phyloP scores from a whole-genome alignment of 2,888 invertebrate species.

The Panzeria rudis region DNA sequence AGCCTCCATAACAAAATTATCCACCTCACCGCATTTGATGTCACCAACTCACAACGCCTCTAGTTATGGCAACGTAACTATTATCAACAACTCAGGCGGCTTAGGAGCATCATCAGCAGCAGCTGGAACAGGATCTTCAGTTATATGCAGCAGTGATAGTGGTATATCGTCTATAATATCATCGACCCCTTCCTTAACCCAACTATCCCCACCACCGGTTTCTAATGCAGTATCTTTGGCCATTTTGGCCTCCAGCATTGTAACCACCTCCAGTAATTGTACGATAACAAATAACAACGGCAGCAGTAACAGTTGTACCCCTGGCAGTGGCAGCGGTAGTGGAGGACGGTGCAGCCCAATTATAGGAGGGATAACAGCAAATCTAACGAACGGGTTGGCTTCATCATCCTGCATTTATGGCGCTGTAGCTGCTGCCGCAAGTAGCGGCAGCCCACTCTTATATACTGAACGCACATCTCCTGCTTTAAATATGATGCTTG shows the following conservation, averaged over 20 bases:
- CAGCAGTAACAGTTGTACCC: slow-evolving; percentile 73
- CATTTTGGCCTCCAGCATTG: slow-evolving; percentile 65
- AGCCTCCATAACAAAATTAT: slow-evolving; percentile 72
- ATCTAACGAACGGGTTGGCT: slow-evolving; percentile 70
- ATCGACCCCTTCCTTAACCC: slow-evolving; percentile 77
- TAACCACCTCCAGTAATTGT: slow-evolving; percentile 63
- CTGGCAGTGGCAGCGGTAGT: slow-evolving; percentile 72
- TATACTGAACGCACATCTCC: slow-evolving; percentile 78
- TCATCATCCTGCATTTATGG: slow-evolving; percentile 72
- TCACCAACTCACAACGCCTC: slow-evolving; percentile 76
- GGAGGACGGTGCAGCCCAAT: slow-evolving; percentile 74
- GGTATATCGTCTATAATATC: slow-evolving; percentile 79
- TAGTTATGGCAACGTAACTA: slow-evolving; percentile 29
- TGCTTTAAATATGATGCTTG: slow-evolving; percentile 77
- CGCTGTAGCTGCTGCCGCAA: slow-evolving; percentile 62
- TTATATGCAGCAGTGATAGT: slow-evolving; percentile 78
- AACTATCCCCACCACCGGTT: slow-evolving; percentile 79
- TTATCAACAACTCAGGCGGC: slow-evolving; percentile 50
- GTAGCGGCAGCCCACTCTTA: slow-evolving; percentile 60
- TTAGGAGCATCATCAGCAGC: slow-evolving; percentile 33
- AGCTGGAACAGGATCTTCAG: slow-evolving; percentile 60
- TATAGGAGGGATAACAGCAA: slow-evolving; percentile 72
- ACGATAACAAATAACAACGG: slow-evolving; percentile 71
- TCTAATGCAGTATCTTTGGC: slow-evolving; percentile 66
- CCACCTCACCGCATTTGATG: slow-evolving; percentile 75